Evolutionary conservation across 2,888 invertebrate species (phyloP), one percentile per base, ranked within the genome.

Genomic region (Chelonus formosanus): DNA sequence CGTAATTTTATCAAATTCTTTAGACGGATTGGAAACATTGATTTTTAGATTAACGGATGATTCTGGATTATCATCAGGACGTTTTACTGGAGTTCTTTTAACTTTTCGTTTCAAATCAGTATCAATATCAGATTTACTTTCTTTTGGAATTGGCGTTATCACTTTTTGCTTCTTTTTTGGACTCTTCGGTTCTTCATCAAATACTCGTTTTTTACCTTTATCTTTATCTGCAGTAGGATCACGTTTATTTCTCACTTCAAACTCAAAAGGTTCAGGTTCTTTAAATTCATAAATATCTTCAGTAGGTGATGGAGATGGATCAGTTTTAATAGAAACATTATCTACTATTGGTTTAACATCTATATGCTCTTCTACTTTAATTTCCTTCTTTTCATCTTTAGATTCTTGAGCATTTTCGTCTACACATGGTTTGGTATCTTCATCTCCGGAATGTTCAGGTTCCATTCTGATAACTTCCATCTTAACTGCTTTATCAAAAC

Each of bases 241-340:
- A 2, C 83, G 74, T 55, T 84, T 84, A 61, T 81, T 83, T 8
- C 77, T 64, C 5, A 91, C 88, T 84, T 94, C 94, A 73, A 94
- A 89, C 80, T 94, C 94, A 78, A 94, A 94, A 0, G 94, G 94
- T 82, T 95, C 94, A 0, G 94, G 93, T 82, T 95, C 94, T 82
- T 94, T 94, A 79, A 95, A 95, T 83, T 95, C 94, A 78, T 95
- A 95, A 68, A 94, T 90, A 79, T 95, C 94, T 54, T 86, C 86
- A 3, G 83, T 82, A 47, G 65, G 61, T 0, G 67, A 44, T 7
- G 57, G 64, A 0, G 61, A 56, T 32, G 48, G 63, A 5, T 54
- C 71, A 34, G 73, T 56, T 47, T 62, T 62, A 61, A 72, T 74
- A 31, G 67, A 60, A 40, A 67, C 52, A 48, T 60, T 5, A 65